Evolutionary conservation across 1,140 invertebrate genomes (phyloP), one percentile per base, ranked within the genome.

Genomic region (Saccostrea glomerata): DNA sequence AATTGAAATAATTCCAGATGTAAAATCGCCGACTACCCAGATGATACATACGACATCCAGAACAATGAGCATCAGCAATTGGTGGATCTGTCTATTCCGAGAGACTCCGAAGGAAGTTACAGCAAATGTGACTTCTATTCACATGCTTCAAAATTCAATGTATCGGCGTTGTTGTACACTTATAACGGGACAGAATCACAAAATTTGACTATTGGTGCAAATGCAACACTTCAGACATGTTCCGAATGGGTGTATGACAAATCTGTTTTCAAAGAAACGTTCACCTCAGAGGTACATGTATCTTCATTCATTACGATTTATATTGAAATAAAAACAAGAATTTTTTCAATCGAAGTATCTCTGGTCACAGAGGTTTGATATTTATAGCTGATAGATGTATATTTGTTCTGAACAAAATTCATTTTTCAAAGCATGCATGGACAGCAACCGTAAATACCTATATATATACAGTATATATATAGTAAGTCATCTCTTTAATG

Each of bases 191-290:
- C 70, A 36, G 25, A 15, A 1, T 9, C 13, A 12, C 23, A 77
- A 77, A 77, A 77, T 77, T 77, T 77, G 13, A 77, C 70, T 3
- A 77, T 77, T 17, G 70, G 70, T 77, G 70, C 25, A 13, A 77
- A 77, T 36, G 70, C 70, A 77, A 77, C 70, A 25, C 25, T 77
- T 36, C 70, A 77, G 70, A 36, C 23, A 17, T 77, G 70, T 17
- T 77, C 70, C 70, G 30, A 25, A 77, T 77, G 70, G 70, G 70
- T 77, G 15, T 77, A 77, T 36, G 70, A 77, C 30, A 77, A 30
- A 30, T 77, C 70, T 15, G 13, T 77, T 13, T 77, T 77, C 25
- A 77, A 77, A 77, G 70, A 77, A 77, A 77, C 70, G 23, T 77
- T 30, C 25, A 77, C 70, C 9, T 77, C 70, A 1, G 30, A 77